phyloP scores from a whole-genome alignment of 1,140 invertebrate species.

The Goniozus legneri region DNA sequence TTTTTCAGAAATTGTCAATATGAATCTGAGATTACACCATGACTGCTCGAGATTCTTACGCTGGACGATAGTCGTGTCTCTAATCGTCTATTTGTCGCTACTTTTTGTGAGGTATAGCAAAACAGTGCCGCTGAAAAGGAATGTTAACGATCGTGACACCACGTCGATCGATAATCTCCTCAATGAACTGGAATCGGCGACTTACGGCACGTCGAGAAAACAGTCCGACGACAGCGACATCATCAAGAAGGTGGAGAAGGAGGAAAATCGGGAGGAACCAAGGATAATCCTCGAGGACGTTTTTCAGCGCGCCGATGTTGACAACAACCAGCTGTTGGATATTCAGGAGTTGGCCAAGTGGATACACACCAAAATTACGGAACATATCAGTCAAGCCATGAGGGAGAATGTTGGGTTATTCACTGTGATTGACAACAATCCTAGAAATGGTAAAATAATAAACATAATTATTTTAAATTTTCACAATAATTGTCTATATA shows the following conservation, averaged over 20 bases:
- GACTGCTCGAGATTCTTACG: constrained; percentile 30
- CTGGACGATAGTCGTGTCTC: constrained; percentile 39
- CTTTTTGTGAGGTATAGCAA: constrained; percentile 38
- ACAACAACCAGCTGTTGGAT: constrained; percentile 61
- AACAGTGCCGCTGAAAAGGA: constrained; percentile 34
- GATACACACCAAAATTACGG: constrained; percentile 70
- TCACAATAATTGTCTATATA: too few relatives aligned
- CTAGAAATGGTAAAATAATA: constrained; percentile 67
- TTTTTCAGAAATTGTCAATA: too few relatives aligned
- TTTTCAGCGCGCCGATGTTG: constrained; percentile 65
- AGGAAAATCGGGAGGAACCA: constrained; percentile 41
- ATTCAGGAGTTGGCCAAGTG: constrained; percentile 67
- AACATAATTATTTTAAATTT: too few relatives aligned
- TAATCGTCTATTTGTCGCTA: constrained; percentile 39
- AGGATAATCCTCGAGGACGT: constrained; percentile 53
- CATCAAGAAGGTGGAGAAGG: constrained; percentile 21
- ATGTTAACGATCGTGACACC: not conserved
- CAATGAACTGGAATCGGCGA: constrained; percentile 32
- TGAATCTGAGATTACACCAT: constrained; percentile 17
- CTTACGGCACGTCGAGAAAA: constrained; percentile 12
- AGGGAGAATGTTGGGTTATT: constrained; percentile 73
- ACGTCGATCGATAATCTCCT: constrained; percentile 31
- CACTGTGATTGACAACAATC: constrained; percentile 68
- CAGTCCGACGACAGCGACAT: constrained; percentile 16
- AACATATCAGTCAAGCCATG: constrained; percentile 71